Percentiles rank a stretch among this genome's conserved stretches.
Conservation (phyloP, 2,888 invertebrate genomes). For the Thereva nobilitata region DNA sequence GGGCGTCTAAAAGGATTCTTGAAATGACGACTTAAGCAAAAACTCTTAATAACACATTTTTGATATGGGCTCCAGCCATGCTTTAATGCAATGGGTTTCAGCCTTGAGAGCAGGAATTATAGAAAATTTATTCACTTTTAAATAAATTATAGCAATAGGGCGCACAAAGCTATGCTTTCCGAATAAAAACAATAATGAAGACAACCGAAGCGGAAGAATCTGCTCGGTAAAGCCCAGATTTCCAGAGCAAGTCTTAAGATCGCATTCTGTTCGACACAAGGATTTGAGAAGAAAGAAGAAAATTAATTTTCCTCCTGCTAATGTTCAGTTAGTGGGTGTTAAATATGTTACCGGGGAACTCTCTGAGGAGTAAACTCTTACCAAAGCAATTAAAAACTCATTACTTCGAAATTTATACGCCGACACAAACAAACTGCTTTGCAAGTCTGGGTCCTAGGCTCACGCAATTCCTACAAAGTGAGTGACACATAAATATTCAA, state of each 20-base stretch:
- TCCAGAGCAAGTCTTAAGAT: neutral
- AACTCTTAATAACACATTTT: too few species aligned
- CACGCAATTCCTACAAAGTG: conserved; percentile 26
- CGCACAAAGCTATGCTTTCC: conserved; percentile 9
- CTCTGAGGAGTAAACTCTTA: conserved; percentile 29
- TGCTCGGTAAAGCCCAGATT: neutral
- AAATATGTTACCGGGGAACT: conserved; percentile 29
- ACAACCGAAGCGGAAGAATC: neutral
- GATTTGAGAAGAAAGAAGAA: conserved; percentile 3
- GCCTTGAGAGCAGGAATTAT: too few species aligned
- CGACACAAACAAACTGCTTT: conserved; percentile 29
- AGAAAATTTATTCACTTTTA: conserved; percentile 23
- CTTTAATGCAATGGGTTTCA: too few species aligned
- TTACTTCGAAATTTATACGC: conserved; percentile 29
- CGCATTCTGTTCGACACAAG: neutral
- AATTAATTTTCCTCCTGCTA: conserved; percentile 30
- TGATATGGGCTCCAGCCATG: too few species aligned
- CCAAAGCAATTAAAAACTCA: conserved; percentile 34
- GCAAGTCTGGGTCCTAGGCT: conserved; percentile 7
- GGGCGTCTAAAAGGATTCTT: too few species aligned
- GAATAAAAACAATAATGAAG: conserved; percentile 15
- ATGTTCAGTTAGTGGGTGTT: conserved; percentile 34
- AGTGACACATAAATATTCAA: conserved; percentile 31
- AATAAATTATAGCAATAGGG: conserved; percentile 25
- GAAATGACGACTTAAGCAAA: too few species aligned